Percentiles rank a stretch among this genome's conserved stretches.
phyloP scores from a whole-genome alignment of 2,113 vertebrate species.

The Aspiorhynchus laticeps region DNA sequence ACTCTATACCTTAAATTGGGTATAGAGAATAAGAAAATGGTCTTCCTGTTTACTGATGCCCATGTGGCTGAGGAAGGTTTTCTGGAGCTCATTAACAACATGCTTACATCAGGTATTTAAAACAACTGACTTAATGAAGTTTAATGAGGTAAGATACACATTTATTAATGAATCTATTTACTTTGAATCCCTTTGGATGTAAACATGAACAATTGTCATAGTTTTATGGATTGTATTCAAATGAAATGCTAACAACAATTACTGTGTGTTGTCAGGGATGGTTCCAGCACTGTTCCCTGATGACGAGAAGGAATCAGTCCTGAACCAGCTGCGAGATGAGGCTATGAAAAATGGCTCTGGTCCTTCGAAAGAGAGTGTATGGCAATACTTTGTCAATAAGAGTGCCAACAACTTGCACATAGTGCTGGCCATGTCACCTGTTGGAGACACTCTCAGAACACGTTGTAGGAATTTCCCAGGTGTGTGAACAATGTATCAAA shows the following conservation, averaged over 20 bases:
- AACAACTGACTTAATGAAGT: background rate
- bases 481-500: slow-evolving; percentile 57
- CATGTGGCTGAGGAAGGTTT: slow-evolving; percentile 94
- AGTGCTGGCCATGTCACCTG: slow-evolving; percentile 92
- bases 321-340: slow-evolving; percentile 84
- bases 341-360: slow-evolving; percentile 79
- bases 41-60: slow-evolving; percentile 92
- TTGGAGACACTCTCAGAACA: slow-evolving; percentile 86
- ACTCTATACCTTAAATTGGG: slow-evolving; percentile 87
- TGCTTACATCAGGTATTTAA: slow-evolving; percentile 91
- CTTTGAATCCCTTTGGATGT: background rate
- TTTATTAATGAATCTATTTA: background rate
- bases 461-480: slow-evolving; percentile 97
- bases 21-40: slow-evolving; percentile 83
- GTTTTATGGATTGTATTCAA: background rate
- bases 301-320: slow-evolving; percentile 87
- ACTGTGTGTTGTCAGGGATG: slow-evolving; percentile 77
- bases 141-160: background rate
- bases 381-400: slow-evolving; percentile 93
- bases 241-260: background rate
- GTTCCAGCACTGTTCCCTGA: slow-evolving; percentile 93
- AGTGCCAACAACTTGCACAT: slow-evolving; percentile 92
- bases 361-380: slow-evolving; percentile 88
- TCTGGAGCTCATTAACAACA: slow-evolving; percentile 96
- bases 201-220: background rate